Base-by-base conservation (phyloP, 2,888 invertebrate species). In the Cerastoderma edule region DNA sequence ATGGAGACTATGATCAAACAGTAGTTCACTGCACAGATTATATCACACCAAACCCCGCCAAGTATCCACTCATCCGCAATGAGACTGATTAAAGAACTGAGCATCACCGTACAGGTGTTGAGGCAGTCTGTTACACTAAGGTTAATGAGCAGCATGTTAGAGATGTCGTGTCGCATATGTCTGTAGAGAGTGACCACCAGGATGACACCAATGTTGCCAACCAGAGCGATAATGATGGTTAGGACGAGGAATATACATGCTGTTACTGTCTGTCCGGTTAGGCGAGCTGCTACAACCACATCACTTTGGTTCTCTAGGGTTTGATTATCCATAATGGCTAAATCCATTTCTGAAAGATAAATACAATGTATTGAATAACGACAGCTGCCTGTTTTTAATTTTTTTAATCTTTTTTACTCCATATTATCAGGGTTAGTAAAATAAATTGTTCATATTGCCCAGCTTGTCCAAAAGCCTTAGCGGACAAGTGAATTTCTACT, bases 1-100 rank as follows among this genome's bases (percentile, higher is more conserved):
- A 92, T 92, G 16, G 92, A 92, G 22, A 90, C 91, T 16, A 92
- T 92, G 56, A 92, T 91, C n/a, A 91, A 82, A 67, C 89, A 89
- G 83, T 92, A 93, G 84, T 92, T 92, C 2, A 86, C 75, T 4
- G 86, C 87, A 75, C 92, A 91, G n/a, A 89, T 84, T 1, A 88
- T 39, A 39, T 86, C 74, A 71, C 92, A 92, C 78, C 82, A 76
- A 0, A 70, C 5, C 5, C 48, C 19, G 0, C 84, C 81, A 5
- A 89, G 50, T 0, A 46, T 44, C 89, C 88, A 89, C 16, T 67
- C 19, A 78, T 92, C 90, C 0, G 70, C 35, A 0, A 79, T 70
- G 6, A 90, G 44, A 1, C 86, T 68, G 8, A 85, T 64, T 0
- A 89, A 60, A 0, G 90, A 82, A 56, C 87, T 87, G 19, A 82